These are phyloP conservation scores for Neodiprion lecontei DNA, from an alignment of 1,140 invertebrate genomes.

Conservation along the genomic window DNA sequence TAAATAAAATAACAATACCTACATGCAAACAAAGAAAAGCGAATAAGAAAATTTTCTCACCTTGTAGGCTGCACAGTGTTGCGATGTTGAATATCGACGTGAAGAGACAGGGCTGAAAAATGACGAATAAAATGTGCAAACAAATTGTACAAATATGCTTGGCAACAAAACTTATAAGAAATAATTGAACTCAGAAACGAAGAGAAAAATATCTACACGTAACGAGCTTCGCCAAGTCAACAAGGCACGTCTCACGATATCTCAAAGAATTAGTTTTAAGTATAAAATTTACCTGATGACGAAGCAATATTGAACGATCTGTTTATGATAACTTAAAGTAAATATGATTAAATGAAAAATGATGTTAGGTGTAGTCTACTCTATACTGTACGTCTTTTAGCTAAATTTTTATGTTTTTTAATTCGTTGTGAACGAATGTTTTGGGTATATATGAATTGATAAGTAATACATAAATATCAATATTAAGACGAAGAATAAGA, in stretches of 20 bases:
- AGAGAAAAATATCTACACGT: background rate
- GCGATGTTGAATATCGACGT: too few relatives aligned
- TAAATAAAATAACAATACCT: too few relatives aligned
- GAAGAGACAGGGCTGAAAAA: too few relatives aligned
- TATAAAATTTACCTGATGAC: conserved; percentile 50
- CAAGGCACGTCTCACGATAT: background rate
- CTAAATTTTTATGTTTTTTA: conserved; percentile 49
- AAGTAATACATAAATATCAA: conserved; percentile 34
- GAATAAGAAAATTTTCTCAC: too few relatives aligned
- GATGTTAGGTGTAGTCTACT: conserved; percentile 48
- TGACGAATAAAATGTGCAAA: too few relatives aligned
- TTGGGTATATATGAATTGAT: conserved; percentile 39
- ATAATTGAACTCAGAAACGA: background rate
- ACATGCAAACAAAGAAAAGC: too few relatives aligned
- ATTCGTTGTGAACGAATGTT: conserved; percentile 47
- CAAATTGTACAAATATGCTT: too few relatives aligned
- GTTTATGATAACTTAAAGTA: conserved; percentile 34
- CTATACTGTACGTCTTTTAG: conserved; percentile 46
- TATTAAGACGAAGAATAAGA: conserved; percentile 28
- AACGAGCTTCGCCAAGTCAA: background rate
- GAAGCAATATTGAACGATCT: conserved; percentile 49
- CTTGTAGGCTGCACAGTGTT: too few relatives aligned
- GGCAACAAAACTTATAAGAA: background rate
- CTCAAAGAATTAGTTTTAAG: conserved; percentile 37
- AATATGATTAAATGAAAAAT: conserved; percentile 23